Evolutionary conservation across 2,888 invertebrate species (phyloP).

Genomic region (Patella depressa): DNA sequence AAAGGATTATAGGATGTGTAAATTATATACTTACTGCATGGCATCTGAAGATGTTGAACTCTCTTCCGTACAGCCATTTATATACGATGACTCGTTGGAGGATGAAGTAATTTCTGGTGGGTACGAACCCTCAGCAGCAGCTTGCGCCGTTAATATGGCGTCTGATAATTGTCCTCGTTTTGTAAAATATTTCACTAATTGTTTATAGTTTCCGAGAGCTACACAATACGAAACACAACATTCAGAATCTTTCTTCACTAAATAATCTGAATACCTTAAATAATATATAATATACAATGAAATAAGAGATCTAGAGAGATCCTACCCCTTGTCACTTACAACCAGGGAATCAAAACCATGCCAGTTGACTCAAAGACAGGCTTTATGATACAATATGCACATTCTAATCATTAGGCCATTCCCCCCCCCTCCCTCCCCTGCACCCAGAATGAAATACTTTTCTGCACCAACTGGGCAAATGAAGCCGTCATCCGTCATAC

Average conservation of each 20-base stretch:
- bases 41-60: conserved; percentile 20
- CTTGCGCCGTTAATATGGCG: conserved; percentile 62
- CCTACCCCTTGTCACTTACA: no score
- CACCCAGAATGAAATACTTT: no score
- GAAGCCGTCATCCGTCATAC: no score
- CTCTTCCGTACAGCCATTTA: conserved; percentile 23
- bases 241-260: conserved; percentile 64
- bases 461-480: no score
- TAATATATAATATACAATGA: not conserved
- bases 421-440: no score
- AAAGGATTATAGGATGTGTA: not conserved
- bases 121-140: conserved; percentile 54
- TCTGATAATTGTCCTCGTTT: conserved; percentile 61
- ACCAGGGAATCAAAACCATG: no score
- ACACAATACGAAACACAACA: conserved; percentile 64
- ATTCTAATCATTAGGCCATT: no score
- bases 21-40: conserved; percentile 17
- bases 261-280: conserved; percentile 62
- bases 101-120: conserved; percentile 12
- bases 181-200: conserved; percentile 57
- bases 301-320: no score
- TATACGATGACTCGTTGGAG: conserved; percentile 9
- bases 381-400: no score
- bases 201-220: conserved; percentile 61
- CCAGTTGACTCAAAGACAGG: no score